Evolutionary conservation across 2,113 vertebrate species (phyloP).

Genomic region (Bubo scandiacus): DNA sequence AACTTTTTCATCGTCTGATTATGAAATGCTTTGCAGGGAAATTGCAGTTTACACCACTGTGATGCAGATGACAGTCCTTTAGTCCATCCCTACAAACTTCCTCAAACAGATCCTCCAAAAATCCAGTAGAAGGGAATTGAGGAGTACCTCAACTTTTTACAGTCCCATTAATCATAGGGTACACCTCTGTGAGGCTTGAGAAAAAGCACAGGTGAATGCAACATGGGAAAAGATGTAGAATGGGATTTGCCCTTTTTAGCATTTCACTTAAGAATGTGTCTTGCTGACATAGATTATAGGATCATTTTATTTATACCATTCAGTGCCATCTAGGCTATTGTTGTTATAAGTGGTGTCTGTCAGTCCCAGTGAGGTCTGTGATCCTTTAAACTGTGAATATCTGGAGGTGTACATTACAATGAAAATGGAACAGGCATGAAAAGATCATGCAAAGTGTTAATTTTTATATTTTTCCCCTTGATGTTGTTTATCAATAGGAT

Average conservation of each 20-base stretch:
- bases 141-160: neutral
- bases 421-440: neutral
- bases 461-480: neutral
- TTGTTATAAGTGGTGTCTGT: neutral
- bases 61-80: neutral
- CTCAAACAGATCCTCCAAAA: neutral
- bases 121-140: neutral
- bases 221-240: neutral
- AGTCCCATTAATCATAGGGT: neutral
- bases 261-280: neutral
- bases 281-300: neutral
- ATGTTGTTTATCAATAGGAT: neutral
- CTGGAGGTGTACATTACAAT: neutral
- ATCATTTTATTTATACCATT: neutral
- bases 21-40: neutral
- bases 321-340: neutral
- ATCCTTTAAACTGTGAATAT: neutral
- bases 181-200: rapidly evolving
- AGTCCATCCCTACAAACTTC: neutral
- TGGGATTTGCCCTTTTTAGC: neutral
- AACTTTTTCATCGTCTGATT: neutral
- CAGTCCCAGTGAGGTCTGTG: neutral
- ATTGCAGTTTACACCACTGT: neutral
- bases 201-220: neutral
- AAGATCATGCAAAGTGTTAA: neutral